Evolutionary conservation across 1,140 invertebrate species (phyloP), one percentile per base, ranked within the genome.

Genomic region (Ceratosolen solmsi): DNA sequence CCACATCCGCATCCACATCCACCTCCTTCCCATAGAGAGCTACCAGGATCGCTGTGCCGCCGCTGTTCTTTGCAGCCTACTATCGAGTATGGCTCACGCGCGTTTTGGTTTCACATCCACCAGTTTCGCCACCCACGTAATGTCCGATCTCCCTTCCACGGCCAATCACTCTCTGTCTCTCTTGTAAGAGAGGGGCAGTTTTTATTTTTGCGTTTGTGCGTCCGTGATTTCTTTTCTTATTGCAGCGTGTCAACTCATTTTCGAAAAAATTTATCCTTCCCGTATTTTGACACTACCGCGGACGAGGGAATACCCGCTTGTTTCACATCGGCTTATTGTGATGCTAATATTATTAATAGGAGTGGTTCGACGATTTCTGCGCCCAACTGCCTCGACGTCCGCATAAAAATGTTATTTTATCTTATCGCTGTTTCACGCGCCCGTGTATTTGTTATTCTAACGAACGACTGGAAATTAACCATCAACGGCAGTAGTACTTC

Each of bases 61-160:
- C 11, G 38, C 70, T 49, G 27, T 17, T 25, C 63, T 41, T 46
- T 25, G 60, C 41, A 77, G 58, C 80, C 36, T 60, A 65, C 49
- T 49, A 78, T 79, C 81, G 80, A 84, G 85, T 86, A 78, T 76
- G n/a, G 77, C 51, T 77, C 65, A 73, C 82, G 73, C 73, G 86
- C 88, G 89, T 89, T 91, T 91, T 87, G 88, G 87, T 87, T 90
- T 91, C 87, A 89, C 89, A 88, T 91, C 88, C 88, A 87, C 89
- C 85, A 89, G 86, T 86, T 89, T 84, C 76, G 88, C 84, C 87
- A 88, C 88, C 87, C 89, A 89, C 88, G 86, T 71, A 38, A 80
- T 33, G 68, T 54, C 68, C 0, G 30, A 4, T 25, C 22, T 58
- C 36, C 9, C 13, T 46, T 8, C 2, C 17, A 9, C 65, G 49